phyloP scores from a whole-genome alignment of 2,797 vertebrate species.

The Gephyroberyx darwinii region DNA sequence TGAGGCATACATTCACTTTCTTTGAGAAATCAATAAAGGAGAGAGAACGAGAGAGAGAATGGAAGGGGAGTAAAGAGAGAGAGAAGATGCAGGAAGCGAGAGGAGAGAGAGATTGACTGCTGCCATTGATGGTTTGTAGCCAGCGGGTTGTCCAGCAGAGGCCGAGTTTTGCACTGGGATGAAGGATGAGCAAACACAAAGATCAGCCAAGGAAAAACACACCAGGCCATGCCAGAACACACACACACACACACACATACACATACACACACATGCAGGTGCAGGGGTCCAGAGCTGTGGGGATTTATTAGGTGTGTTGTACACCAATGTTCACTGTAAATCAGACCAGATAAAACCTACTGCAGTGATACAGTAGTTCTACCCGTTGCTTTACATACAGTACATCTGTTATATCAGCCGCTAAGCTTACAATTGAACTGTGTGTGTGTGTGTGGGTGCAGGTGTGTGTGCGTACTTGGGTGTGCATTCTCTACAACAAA shows the following conservation, averaged over 20 bases:
- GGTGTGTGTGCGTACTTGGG: too few relatives aligned
- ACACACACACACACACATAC: slow-evolving; percentile 4
- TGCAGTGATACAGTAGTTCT: slow-evolving; percentile 3
- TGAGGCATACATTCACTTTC: slow-evolving; percentile 37
- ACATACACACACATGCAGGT: not conserved
- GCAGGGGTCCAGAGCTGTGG: slow-evolving; percentile 50
- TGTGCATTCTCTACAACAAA: too few relatives aligned
- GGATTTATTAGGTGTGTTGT: slow-evolving; percentile 59
- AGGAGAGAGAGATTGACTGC: slow-evolving; percentile 13
- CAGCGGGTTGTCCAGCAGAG: not conserved
- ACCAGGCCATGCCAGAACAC: not conserved
- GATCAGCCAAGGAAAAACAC: slow-evolving; percentile 8
- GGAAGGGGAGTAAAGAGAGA: slow-evolving; percentile 3
- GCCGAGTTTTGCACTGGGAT: slow-evolving; percentile 11
- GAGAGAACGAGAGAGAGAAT: slow-evolving; percentile 10
- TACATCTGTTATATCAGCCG: not conserved
- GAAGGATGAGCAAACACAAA: slow-evolving; percentile 37
- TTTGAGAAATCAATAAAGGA: slow-evolving; percentile 48
- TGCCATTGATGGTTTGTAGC: slow-evolving; percentile 9
- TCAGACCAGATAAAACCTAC: slow-evolving; percentile 38
- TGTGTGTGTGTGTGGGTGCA: not conserved
- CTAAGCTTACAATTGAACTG: not conserved
- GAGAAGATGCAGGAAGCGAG: not conserved
- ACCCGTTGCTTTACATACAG: slow-evolving; percentile 1
- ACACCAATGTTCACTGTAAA: slow-evolving; percentile 45